A percentile compares a stretch with the other conserved stretches of the same genome.
Conservation (phyloP, 2,797 vertebrate species). For the Picus viridis region DNA sequence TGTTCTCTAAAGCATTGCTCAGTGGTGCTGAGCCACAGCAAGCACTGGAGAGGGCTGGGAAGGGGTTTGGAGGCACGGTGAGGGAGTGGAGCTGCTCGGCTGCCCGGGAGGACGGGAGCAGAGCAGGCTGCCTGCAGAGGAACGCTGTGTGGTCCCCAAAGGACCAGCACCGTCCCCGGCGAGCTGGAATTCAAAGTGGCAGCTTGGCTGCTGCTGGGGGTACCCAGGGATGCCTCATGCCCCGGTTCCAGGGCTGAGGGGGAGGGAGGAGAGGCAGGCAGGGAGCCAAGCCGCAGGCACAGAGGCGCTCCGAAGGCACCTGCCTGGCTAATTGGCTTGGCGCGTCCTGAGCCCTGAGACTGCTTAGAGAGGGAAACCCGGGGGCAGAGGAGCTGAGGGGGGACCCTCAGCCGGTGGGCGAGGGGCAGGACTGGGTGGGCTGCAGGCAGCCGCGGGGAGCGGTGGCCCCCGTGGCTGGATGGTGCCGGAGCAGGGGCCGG, state of each 20-base stretch:
- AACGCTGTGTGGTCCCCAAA: accelerated
- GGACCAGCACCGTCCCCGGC: accelerated
- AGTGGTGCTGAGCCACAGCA: background rate
- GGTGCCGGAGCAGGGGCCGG: background rate
- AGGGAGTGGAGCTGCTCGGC: accelerated
- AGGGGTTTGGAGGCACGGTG: accelerated
- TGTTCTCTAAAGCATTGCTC: background rate
- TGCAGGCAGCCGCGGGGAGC: accelerated
- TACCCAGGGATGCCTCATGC: background rate
- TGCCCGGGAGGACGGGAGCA: background rate
- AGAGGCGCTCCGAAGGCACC: background rate
- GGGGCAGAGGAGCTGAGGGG: background rate
- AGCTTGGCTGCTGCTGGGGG: background rate
- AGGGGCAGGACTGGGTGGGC: background rate
- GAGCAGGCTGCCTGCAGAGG: accelerated
- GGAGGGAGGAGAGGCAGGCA: background rate
- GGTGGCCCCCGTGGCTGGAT: accelerated
- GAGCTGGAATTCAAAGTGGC: background rate
- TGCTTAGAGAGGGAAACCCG: background rate
- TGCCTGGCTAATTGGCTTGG: background rate
- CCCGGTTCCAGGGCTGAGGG: background rate
- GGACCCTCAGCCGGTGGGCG: accelerated
- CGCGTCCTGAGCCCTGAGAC: background rate
- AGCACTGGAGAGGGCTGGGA: background rate
- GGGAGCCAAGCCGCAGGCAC: background rate